phyloP scores from a whole-genome alignment of 2,888 invertebrate species.

The Sympetrum striolatum region DNA sequence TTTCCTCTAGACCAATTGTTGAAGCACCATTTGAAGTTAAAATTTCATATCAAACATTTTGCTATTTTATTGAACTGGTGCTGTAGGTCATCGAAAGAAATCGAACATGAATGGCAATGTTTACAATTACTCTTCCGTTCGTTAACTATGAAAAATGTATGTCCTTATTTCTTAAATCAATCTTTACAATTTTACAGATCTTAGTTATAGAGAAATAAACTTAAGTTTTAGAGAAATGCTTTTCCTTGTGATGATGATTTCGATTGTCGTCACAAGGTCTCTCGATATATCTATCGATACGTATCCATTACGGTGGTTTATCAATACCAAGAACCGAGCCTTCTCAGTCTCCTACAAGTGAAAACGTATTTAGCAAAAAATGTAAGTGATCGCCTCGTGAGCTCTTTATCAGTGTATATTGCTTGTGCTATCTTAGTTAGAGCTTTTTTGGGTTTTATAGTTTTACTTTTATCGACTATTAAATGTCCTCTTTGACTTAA shows the following conservation, averaged over 20 bases:
- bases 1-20: not conserved
- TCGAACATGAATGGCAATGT: not conserved
- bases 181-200: too few relatives aligned
- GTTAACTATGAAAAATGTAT: too few relatives aligned
- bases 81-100: not conserved
- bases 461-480: not conserved
- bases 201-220: not conserved
- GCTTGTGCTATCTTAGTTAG: not conserved
- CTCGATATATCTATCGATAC: constrained; percentile 22
- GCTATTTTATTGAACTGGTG: not conserved
- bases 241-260: not conserved
- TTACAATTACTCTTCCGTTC: not conserved
- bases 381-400: not conserved
- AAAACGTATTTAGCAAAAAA: not conserved
- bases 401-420: not conserved
- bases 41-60: not conserved
- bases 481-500: not conserved
- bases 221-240: not conserved
- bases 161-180: too few relatives aligned
- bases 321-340: constrained; percentile 25
- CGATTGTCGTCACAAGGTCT: not conserved
- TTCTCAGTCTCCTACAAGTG: not conserved
- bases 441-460: not conserved
- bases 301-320: constrained; percentile 41
- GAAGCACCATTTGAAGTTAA: too few relatives aligned